Base-by-base conservation (phyloP, 1,140 invertebrate genomes). In the Elysia chlorotica region DNA sequence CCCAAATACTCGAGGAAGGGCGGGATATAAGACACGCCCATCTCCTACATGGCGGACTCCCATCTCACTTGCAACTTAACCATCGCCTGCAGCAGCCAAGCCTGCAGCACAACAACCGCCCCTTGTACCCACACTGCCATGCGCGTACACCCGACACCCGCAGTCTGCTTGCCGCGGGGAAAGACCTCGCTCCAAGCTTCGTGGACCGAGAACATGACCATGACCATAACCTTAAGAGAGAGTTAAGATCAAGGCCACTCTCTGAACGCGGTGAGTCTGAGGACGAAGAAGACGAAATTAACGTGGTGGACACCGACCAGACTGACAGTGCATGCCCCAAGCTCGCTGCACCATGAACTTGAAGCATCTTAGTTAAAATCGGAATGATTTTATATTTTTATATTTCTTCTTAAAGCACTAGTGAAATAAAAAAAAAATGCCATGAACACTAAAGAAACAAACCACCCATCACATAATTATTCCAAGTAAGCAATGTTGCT, bases 261-360 rank as follows among this genome's bases (percentile, higher is more conserved):
- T 56, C 61, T 35, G 76, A 76, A 31, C 31, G 38, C 38, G 36
- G 61, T 0, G 69, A 69, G 14, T 68, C 67, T n/a, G 74, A 73
- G 28, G 78, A 81, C 37, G 76, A 79, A 28, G 71, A 66, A 37
- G 81, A 80, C 56, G 81, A 82, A 72, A 82, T 82, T 28, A 78
- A 82, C 53, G 81, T 82, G 0, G 81, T 82, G n/a, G 79, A 82
- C 56, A 71, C 79, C 0, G 81, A 82, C 35, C 68, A 73, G 30
- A 74, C 73, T n/a, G 59, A 76, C n/a, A 23, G 28, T 23, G 61
- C 65, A 21, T 0, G 17, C 1, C 5, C 23, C 31, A 33, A 48
- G 28, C 10, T 17, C 23, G 10, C 21, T 61, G 19, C 10, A 23
- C 14, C 36, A 69, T 36, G 41, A 59, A 57, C n/a, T n/a, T n/a